Percentiles rank a stretch among this genome's conserved stretches.
phyloP scores from a whole-genome alignment of 2,113 vertebrate genomes.

The Campylomormyrus tamandua region DNA sequence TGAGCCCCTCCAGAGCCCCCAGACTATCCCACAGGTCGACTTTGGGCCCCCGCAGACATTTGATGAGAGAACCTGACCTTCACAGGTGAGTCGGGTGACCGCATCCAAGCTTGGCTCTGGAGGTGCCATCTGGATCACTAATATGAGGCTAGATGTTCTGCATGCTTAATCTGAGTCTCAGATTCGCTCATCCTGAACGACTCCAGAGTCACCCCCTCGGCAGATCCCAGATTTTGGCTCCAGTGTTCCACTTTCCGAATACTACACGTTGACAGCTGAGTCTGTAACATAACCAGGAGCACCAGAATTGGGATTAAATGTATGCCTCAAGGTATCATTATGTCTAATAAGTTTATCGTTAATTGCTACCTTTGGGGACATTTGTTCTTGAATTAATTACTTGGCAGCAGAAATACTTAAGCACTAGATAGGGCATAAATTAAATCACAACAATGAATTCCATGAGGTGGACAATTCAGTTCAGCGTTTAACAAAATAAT shows the following conservation, averaged over 20 bases:
- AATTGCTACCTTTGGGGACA: conserved; percentile 60
- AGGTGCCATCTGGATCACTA: not conserved
- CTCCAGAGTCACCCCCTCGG: not conserved
- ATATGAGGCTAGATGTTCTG: not conserved
- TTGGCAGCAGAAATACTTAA: conserved; percentile 43
- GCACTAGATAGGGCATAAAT: conserved; percentile 36
- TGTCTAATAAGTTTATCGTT: conserved; percentile 62
- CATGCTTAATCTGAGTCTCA: not conserved
- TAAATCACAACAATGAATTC: conserved; percentile 38
- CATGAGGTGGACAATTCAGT: conserved; percentile 23
- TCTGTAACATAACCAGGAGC: conserved; percentile 47
- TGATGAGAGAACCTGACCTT: not conserved
- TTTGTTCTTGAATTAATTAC: conserved; percentile 61
- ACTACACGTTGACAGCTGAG: conserved; percentile 48
- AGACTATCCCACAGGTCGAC: not conserved
- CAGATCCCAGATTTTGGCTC: not conserved
- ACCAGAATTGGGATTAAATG: conserved; percentile 48
- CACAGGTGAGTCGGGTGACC: not conserved
- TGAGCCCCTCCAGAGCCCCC: not conserved
- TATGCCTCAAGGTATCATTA: conserved; percentile 42
- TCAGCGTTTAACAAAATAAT: not conserved
- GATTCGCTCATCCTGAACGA: not conserved
- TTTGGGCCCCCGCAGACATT: not conserved
- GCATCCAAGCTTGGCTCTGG: not conserved
- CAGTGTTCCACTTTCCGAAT: conserved; percentile 31